Conservation (phyloP, 2,797 vertebrate species). For the Siniperca undulata region DNA sequence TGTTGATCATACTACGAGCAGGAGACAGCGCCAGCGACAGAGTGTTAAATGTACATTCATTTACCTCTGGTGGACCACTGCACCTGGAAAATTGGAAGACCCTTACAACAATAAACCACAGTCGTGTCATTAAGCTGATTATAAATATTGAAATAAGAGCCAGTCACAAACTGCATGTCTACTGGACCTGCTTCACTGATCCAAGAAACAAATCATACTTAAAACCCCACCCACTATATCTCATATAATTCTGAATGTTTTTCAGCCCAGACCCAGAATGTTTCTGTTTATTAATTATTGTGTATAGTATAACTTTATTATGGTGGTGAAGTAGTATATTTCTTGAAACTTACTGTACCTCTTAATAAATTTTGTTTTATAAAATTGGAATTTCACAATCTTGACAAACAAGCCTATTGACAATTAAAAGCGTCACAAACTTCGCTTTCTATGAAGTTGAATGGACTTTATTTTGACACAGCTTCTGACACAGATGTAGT, state of each 20-base stretch:
- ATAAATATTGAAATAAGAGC: background rate
- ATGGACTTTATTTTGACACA: background rate
- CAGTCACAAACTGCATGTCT: background rate
- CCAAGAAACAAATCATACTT: background rate
- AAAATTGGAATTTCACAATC: background rate
- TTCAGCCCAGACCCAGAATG: rapidly evolving
- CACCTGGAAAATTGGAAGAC: background rate
- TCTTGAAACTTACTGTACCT: background rate
- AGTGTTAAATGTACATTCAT: background rate
- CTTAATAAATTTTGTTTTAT: background rate
- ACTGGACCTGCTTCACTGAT: background rate
- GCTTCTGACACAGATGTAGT: background rate
- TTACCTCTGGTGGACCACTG: background rate
- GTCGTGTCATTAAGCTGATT: background rate
- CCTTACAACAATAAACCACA: background rate
- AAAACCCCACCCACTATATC: too few relatives aligned
- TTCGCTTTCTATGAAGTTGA: background rate
- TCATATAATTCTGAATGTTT: background rate
- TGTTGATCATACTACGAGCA: background rate
- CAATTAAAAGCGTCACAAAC: background rate
- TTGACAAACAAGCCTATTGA: background rate
- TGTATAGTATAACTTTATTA: background rate
- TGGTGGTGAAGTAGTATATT: background rate
- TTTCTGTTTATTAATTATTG: background rate
- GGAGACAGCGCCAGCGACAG: background rate